Evolutionary conservation across 2,797 vertebrate species (phyloP), one percentile per base, ranked within the genome.

Genomic region (Acanthiza pusilla): DNA sequence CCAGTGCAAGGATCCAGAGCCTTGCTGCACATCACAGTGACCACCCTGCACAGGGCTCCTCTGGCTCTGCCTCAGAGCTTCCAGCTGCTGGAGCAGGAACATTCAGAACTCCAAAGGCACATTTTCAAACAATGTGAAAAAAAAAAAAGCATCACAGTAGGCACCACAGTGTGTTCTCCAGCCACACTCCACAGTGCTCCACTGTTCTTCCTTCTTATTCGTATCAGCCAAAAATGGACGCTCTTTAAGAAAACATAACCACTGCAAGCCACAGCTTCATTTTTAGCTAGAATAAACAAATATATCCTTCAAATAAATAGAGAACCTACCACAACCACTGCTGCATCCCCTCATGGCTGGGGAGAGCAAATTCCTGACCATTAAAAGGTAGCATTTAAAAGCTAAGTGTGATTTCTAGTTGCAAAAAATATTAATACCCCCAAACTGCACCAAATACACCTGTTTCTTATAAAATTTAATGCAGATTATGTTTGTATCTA

Each of bases 211-310:
- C 34, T 85, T 85, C 27, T 13, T n/a, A 50, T 14, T 81, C 13
- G 0, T 32, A 88, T 26, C 67, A 73, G 32, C 15, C 74, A 84
- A 84, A 86, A 90, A 54, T 13, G 1, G 1, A 71, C 65, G 61
- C 34, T 63, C 62, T 82, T 66, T 26, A 83, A 86, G 70, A 80
- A 83, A 94, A 68, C 12, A 12, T 11, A 72, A 73, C 57, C 67
- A 82, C 3, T 70, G 74, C 54, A 87, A 87, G 58, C 21, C 42
- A 75, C 63, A 76, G 67, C 30, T 79, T 57, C 23, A 61, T 55
- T 91, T 92, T 82, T n/a, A 92, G 67, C 29, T 66, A 54, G 47
- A 62, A 85, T 61, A 85, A 87, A 79, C 27, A 87, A 81, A 68
- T 16, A 68, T 3, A 72, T 54, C 27, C 22, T 43, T 55, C 47